A percentile compares a stretch with the other conserved stretches of the same genome.
Conservation (phyloP, 1,140 invertebrate species). For the Grapholita molesta region DNA sequence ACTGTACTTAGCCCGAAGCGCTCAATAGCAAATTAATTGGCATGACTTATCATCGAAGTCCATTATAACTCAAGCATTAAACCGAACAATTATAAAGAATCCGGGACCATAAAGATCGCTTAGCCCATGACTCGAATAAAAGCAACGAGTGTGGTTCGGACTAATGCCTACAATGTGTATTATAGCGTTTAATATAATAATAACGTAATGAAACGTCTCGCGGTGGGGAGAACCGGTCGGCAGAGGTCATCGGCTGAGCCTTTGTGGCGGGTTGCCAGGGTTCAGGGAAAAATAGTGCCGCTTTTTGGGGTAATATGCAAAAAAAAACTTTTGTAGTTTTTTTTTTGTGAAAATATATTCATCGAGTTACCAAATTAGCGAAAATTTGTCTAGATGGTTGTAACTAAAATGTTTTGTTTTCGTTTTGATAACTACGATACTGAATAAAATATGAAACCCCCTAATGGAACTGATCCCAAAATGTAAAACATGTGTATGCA, state of each 20-base stretch:
- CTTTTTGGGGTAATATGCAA: slow-evolving; percentile 42
- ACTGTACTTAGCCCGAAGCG: neutral
- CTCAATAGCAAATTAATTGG: slow-evolving; percentile 3
- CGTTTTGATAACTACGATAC: no score
- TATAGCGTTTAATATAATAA: slow-evolving; percentile 77
- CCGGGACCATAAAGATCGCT: slow-evolving; percentile 28
- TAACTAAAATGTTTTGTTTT: no score
- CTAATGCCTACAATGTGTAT: slow-evolving; percentile 75
- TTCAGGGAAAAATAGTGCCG: slow-evolving; percentile 41
- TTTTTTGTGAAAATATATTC: no score
- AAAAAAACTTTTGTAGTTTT: no score
- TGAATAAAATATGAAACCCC: no score
- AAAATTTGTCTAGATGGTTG: no score
- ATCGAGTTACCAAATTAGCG: no score
- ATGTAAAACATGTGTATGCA: no score
- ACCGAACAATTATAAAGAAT: neutral
- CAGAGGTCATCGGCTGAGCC: slow-evolving; percentile 74
- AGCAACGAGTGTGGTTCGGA: slow-evolving; percentile 36
- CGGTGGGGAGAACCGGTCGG: slow-evolving; percentile 62
- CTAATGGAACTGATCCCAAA: no score
- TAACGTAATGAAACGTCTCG: slow-evolving; percentile 76
- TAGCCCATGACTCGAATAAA: slow-evolving; percentile 40
- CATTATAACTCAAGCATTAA: slow-evolving; percentile 13
- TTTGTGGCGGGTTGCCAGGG: slow-evolving; percentile 67
- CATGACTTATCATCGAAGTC: neutral